Percentiles rank a stretch among this genome's conserved stretches.
phyloP scores from a whole-genome alignment of 2,888 invertebrate genomes.

The Sesamia inferens region DNA sequence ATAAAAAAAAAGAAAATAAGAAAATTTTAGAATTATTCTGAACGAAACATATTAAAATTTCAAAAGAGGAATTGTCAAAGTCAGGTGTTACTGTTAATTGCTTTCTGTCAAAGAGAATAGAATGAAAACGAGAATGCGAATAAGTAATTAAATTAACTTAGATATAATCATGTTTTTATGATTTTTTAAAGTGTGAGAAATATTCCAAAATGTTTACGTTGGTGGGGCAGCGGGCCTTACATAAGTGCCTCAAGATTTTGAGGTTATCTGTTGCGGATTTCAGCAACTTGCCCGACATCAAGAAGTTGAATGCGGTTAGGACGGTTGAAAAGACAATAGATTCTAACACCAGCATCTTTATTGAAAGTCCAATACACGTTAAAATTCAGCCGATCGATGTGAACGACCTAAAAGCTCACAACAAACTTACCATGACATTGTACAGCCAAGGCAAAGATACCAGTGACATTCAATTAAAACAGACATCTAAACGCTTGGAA shows the following conservation, averaged over 20 bases:
- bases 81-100: constrained; percentile 76
- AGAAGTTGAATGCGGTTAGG: constrained; percentile 84
- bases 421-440: constrained; percentile 85
- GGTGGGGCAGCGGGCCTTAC: constrained; percentile 80
- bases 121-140: constrained; percentile 65
- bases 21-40: not conserved
- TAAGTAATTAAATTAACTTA: constrained; percentile 71
- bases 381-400: constrained; percentile 87
- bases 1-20: too few species aligned
- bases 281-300: constrained; percentile 83
- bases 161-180: constrained; percentile 69
- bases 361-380: constrained; percentile 88
- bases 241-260: constrained; percentile 87
- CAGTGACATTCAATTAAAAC: constrained; percentile 87
- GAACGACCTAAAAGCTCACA: constrained; percentile 83
- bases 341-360: constrained; percentile 85
- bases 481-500: constrained; percentile 85
- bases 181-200: constrained; percentile 54
- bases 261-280: constrained; percentile 87
- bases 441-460: constrained; percentile 85
- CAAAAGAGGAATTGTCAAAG: constrained; percentile 78
- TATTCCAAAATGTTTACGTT: constrained; percentile 80
- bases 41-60: constrained; percentile 52
- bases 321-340: constrained; percentile 88
- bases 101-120: constrained; percentile 67